Conservation (phyloP, 2,888 invertebrate genomes). For the Amphipoea oculea region DNA sequence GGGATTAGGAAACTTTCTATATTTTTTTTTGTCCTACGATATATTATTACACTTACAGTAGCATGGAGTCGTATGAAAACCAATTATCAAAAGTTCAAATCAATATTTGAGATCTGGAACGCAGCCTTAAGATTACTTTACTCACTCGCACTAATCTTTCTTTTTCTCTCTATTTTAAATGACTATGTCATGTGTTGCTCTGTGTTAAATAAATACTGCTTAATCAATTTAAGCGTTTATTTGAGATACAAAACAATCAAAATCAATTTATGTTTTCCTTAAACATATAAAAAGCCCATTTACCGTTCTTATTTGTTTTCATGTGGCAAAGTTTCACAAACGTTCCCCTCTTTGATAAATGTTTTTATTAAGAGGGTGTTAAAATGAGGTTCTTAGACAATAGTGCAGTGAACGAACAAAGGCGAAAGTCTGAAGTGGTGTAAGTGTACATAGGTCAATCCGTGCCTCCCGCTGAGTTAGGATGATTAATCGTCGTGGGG, state of each 20-base stretch:
- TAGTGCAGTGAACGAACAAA: constrained; percentile 67
- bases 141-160: not conserved
- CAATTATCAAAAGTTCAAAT: not conserved
- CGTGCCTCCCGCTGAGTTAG: constrained; percentile 80
- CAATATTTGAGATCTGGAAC: not conserved
- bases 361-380: constrained; percentile 53
- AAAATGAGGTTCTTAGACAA: constrained; percentile 55
- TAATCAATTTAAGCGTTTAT: not conserved
- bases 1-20: not conserved
- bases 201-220: not conserved
- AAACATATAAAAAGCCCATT: not conserved
- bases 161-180: not conserved
- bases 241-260: not conserved
- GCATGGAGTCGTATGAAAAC: not conserved
- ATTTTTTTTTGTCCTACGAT: not conserved
- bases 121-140: too few species aligned
- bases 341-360: constrained; percentile 25
- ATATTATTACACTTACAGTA: not conserved
- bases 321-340: constrained; percentile 33
- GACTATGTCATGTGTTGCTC: not conserved
- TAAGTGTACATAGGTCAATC: constrained; percentile 83
- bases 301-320: constrained; percentile 31
- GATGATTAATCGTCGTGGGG: constrained; percentile 86
- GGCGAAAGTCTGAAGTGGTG: constrained; percentile 72
- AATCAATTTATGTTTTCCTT: not conserved